Percentiles rank a stretch among this genome's conserved stretches.
Conservation (phyloP, 2,113 vertebrate species). For the Lepisosteus oculatus region DNA sequence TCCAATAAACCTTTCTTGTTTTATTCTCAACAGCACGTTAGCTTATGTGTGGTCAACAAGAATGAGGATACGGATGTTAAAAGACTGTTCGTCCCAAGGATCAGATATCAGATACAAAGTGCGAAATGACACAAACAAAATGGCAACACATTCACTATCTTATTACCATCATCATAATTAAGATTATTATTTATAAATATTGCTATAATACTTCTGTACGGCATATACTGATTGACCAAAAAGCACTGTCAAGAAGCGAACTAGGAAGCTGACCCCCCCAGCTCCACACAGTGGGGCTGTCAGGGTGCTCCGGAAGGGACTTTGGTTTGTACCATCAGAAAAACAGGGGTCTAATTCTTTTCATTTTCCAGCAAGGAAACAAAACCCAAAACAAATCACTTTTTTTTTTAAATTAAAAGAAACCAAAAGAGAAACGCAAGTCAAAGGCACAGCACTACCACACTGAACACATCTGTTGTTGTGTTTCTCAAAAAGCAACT, state of each 20-base stretch:
- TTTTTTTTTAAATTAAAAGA: constrained; percentile 48
- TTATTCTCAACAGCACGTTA: constrained; percentile 76
- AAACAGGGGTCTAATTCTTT: constrained; percentile 68
- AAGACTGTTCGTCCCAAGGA: constrained; percentile 52
- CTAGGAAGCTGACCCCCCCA: constrained; percentile 47
- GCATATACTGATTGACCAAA: constrained; percentile 66
- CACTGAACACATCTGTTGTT: constrained; percentile 67
- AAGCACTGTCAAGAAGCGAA: constrained; percentile 50
- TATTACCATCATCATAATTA: constrained; percentile 49
- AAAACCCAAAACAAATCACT: constrained; percentile 49
- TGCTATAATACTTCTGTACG: constrained; percentile 90
- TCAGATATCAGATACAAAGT: constrained; percentile 55
- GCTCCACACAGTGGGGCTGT: constrained; percentile 83
- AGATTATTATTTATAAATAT: constrained; percentile 76
- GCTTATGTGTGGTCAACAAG: constrained; percentile 77
- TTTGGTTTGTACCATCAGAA: constrained; percentile 88
- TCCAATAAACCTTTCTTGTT: constrained; percentile 66
- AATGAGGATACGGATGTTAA: constrained; percentile 61
- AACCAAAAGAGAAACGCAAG: constrained; percentile 46
- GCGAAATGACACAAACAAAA: constrained; percentile 47
- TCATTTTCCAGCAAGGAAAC: constrained; percentile 42
- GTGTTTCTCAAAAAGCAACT: constrained; percentile 48
- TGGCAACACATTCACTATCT: constrained; percentile 62
- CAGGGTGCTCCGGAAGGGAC: constrained; percentile 76
- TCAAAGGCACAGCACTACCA: constrained; percentile 89